Evolutionary conservation across 2,113 vertebrate genomes (phyloP), one percentile per base, ranked within the genome.

Genomic region (Maccullochella peelii): DNA sequence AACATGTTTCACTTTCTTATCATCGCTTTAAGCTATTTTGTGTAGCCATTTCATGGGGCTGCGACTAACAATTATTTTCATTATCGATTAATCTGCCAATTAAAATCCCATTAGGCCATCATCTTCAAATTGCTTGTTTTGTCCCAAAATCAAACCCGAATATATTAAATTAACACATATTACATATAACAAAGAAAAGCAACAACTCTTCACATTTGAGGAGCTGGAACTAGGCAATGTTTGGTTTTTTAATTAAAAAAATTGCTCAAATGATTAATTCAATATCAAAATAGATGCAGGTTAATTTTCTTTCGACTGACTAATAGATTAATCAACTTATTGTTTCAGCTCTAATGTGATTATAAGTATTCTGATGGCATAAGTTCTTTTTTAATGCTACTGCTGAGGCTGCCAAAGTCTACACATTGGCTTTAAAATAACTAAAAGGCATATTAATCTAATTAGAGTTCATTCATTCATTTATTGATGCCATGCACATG

Each of bases 381-480:
- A 10, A 11, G 2, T 10, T 59, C 9, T 66, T 16, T 6, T 50
- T n/a, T 10, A 16, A 27, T 11, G 27, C 9, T 6, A 36, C 21
- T 44, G 42, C 8, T 9, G 18, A 33, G 27, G 27, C 12, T 6
- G 9, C 73, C 11, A n/a, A 63, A 76, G 27, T 38, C 72, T 9
- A 18, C 33, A 36, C 21, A n/a, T n/a, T 75, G 38, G 21, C 61
- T 44, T 77, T 55, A 67, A 54, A 6, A 59, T 4, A 86, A 68
- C 76, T 47, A 74, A 69, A 81, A 8, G 21, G 23, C 86, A 67
- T 30, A 20, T 74, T 77, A 47, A 85, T 74, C 67, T n/a, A 58
- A 30, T 80, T 57, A 27, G 15, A 42, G 25, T 18, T 81, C n/a
- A n/a, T n/a, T 42, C 14, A 61, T 76, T 63, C 20, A 58, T 77